Base-by-base conservation (phyloP, 2,888 invertebrate species). In the Apamea epomidion region DNA sequence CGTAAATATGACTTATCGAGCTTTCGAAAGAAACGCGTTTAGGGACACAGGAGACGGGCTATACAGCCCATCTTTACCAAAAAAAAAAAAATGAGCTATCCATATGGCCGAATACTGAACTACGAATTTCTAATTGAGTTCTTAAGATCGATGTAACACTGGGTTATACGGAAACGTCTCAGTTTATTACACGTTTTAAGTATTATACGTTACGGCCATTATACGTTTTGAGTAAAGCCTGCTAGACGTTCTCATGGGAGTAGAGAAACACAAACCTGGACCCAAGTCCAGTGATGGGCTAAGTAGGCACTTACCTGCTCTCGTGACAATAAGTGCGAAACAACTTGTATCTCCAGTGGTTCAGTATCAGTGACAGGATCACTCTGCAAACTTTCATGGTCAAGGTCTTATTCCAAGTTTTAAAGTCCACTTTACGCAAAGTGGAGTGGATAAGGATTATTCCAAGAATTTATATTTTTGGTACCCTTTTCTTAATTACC, bases 361-460 rank as follows among this genome's bases (percentile, higher is more conserved):
- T 29, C 25, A 37, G 29, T 70, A 48, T 75, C 48, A 54, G 8
- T 32, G 14, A 67, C 25, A 37, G 45, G 29, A 25, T 32, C 21
- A n/a, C 60, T 76, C 2, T 0, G 18, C 8, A 5, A 71, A 68
- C 45, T 71, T 71, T 77, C 37, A 62, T 45, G 37, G 67, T 37
- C 71, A 77, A 32, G 51, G 60, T 45, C 12, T 62, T 58, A 32
- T 25, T 62, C 45, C 6, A 29, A 62, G 32, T 54, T 77, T 32
- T 68, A 32, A 76, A 77, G n/a, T 54, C 51, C 71, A 72, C 67
- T 81, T 76, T 48, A 62, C 2, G 2, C 7, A 25, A 54, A 81
- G 45, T 74, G 58, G 51, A 81, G 48, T 64, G 51, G 45, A 14
- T 51, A 45, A 60, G 76, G 58, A 32, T 8, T 8, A 64, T 65